Conservation (phyloP, 2,888 invertebrate species). For the Lycia hirtaria region DNA sequence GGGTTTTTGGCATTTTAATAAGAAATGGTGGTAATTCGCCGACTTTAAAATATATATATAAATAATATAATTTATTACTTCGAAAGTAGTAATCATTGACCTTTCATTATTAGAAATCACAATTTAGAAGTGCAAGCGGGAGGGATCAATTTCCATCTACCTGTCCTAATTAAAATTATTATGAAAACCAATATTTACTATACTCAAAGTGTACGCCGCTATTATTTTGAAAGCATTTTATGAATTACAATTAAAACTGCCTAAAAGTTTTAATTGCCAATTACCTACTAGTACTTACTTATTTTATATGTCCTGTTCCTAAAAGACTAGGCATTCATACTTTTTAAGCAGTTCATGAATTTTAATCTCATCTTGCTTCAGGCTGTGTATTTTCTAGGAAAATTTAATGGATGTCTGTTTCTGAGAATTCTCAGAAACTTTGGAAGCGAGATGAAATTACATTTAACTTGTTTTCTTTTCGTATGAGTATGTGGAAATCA, state of each 20-base stretch:
- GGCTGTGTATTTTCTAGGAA: not conserved
- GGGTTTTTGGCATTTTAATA: too few species aligned
- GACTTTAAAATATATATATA: too few species aligned
- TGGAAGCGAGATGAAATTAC: not conserved
- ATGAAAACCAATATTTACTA: too few species aligned
- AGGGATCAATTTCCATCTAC: too few species aligned
- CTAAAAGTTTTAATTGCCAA: not conserved
- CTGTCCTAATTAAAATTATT: too few species aligned
- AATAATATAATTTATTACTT: too few species aligned
- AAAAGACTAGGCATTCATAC: not conserved
- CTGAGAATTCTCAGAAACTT: not conserved
- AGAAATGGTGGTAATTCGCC: too few species aligned
- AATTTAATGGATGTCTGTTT: constrained; percentile 5
- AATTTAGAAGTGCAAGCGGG: too few species aligned
- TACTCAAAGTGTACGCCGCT: too few species aligned
- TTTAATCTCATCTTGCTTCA: constrained; percentile 9
- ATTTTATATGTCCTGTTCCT: not conserved
- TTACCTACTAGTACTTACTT: not conserved
- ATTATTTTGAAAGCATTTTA: not conserved
- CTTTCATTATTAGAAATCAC: too few species aligned
- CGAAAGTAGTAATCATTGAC: too few species aligned
- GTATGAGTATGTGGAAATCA: not conserved
- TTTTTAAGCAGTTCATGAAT: constrained; percentile 3
- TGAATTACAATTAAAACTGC: not conserved
- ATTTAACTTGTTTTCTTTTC: not conserved